Evolutionary conservation across 2,113 vertebrate genomes (phyloP).

Genomic region (Procavia capensis): DNA sequence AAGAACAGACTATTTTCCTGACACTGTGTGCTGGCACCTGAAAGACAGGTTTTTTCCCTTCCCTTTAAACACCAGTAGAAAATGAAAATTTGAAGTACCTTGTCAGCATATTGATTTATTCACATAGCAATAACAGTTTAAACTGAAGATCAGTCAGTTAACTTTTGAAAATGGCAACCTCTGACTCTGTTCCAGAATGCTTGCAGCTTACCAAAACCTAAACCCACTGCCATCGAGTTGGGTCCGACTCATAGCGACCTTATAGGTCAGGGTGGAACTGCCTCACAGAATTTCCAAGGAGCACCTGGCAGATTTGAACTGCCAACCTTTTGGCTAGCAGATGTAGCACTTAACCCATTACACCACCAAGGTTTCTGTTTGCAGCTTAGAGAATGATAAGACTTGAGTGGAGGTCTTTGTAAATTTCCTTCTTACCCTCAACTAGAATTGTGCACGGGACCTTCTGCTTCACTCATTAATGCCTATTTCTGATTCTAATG

Average conservation of each 20-base stretch:
- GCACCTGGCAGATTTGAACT: too few relatives aligned
- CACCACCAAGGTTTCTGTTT: too few relatives aligned
- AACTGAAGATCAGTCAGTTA: conserved; percentile 5
- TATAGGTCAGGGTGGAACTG: too few relatives aligned
- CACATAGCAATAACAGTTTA: neutral
- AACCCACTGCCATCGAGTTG: too few relatives aligned
- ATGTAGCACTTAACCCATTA: too few relatives aligned
- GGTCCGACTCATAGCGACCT: too few relatives aligned
- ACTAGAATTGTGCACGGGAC: neutral
- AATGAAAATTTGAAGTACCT: neutral
- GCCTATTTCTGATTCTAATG: neutral
- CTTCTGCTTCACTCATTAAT: neutral
- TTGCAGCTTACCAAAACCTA: neutral
- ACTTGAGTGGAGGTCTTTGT: neutral
- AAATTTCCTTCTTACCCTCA: neutral
- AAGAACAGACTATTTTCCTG: conserved; percentile 11
- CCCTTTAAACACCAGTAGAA: conserved; percentile 32
- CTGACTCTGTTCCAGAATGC: neutral
- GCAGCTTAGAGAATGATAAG: neutral
- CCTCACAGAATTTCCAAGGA: too few relatives aligned
- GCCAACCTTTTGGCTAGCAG: too few relatives aligned
- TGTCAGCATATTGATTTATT: conserved; percentile 38
- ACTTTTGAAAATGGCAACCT: neutral
- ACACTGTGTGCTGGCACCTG: neutral
- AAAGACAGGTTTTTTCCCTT: neutral